phyloP scores from a whole-genome alignment of 2,797 vertebrate species.

The Nannoperca obscura region DNA sequence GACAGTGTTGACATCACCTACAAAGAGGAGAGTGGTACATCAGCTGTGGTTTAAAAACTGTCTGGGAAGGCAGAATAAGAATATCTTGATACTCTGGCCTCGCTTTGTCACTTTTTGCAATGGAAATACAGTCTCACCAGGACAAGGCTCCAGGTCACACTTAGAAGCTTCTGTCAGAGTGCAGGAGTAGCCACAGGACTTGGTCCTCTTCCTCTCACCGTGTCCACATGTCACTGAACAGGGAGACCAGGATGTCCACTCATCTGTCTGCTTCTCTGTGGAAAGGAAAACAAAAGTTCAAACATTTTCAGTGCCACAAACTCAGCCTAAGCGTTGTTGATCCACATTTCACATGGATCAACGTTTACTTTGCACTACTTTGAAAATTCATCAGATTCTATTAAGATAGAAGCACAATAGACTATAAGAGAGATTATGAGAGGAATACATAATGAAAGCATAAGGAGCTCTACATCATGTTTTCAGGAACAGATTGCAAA shows the following conservation, averaged over 20 bases:
- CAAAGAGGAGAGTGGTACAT: constrained; percentile 23
- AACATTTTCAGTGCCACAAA: constrained; percentile 7
- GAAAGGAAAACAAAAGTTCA: constrained; percentile 16
- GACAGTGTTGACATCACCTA: constrained; percentile 83
- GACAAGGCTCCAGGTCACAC: constrained; percentile 88
- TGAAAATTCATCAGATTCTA: not conserved
- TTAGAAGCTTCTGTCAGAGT: constrained; percentile 89
- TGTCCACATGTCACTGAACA: constrained; percentile 90
- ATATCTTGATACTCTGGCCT: not conserved
- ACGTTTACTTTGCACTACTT: not conserved
- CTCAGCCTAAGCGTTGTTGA: not conserved
- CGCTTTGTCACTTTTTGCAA: not conserved
- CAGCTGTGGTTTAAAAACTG: not conserved
- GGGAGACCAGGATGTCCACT: constrained; percentile 93
- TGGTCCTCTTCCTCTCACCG: constrained; percentile 89
- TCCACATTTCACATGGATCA: constrained; percentile 7
- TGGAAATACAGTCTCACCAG: constrained; percentile 81
- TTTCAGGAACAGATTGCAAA: constrained; percentile 16
- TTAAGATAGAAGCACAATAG: not conserved
- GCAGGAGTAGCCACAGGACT: constrained; percentile 91
- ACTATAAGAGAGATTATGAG: not conserved
- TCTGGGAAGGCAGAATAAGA: not conserved
- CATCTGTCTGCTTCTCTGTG: constrained; percentile 89
- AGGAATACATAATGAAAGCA: not conserved
- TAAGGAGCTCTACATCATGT: not conserved